Evolutionary conservation across 2,113 vertebrate species (phyloP).

Genomic region (Neolamprologus ventralis): DNA sequence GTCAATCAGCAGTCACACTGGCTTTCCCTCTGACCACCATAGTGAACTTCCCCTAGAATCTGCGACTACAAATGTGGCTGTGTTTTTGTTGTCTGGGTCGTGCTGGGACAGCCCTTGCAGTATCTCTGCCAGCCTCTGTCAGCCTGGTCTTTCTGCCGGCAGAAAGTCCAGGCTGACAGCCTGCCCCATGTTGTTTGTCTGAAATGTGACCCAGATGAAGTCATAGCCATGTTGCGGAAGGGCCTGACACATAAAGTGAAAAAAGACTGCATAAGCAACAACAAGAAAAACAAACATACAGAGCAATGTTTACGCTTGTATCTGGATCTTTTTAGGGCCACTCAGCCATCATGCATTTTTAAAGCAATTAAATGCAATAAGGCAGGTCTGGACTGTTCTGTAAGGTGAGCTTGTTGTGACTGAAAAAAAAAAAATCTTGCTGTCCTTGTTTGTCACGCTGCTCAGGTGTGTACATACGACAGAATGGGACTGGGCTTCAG

Average conservation of each 20-base stretch:
- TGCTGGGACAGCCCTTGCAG: slow-evolving; percentile 1
- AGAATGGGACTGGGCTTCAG: slow-evolving; percentile 76
- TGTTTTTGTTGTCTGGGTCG: slow-evolving; percentile 12
- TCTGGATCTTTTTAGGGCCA: neutral
- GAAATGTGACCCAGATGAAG: slow-evolving; percentile 44
- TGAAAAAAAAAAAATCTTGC: neutral
- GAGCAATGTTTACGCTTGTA: neutral
- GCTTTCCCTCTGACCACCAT: neutral
- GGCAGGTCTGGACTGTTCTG: neutral
- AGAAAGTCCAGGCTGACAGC: slow-evolving; percentile 48
- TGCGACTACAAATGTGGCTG: neutral
- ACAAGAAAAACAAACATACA: neutral
- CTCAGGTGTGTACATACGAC: slow-evolving; percentile 75
- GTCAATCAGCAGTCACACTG: neutral
- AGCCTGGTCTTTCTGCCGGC: neutral
- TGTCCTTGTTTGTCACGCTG: slow-evolving; percentile 5
- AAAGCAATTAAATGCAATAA: neutral
- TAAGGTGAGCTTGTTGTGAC: neutral
- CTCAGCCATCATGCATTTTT: neutral
- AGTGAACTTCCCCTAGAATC: neutral
- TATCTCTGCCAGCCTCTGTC: slow-evolving; percentile 37
- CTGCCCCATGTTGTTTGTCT: slow-evolving; percentile 53
- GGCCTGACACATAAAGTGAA: neutral
- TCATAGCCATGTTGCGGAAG: slow-evolving; percentile 21
- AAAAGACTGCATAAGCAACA: neutral